Percentiles rank a stretch among this genome's conserved stretches.
These are phyloP conservation scores for Triplophysa rosa DNA, from an alignment of 2,113 vertebrate genomes.

Conservation along the genomic window DNA sequence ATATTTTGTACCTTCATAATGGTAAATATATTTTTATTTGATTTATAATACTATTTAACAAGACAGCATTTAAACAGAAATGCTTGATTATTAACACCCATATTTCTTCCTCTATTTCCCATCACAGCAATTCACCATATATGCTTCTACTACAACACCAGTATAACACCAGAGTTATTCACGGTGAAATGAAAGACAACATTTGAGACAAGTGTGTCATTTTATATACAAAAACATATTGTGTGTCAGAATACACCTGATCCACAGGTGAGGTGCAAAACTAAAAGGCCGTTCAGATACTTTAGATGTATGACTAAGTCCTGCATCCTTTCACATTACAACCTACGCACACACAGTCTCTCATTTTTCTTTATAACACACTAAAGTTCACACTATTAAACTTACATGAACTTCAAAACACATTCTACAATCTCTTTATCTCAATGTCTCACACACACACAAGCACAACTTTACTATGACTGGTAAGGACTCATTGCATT, in stretches of 20 bases:
- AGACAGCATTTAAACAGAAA: too few species aligned
- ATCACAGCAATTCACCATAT: too few species aligned
- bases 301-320: slow-evolving; percentile 24
- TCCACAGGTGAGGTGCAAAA: slow-evolving; percentile 15
- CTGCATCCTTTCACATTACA: background rate
- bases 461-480: background rate
- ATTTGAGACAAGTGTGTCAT: slow-evolving; percentile 27
- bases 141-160: too few species aligned
- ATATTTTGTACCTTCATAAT: too few species aligned
- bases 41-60: too few species aligned
- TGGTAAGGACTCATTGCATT: background rate
- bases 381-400: background rate
- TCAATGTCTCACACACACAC: background rate
- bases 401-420: background rate
- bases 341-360: background rate
- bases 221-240: slow-evolving; percentile 2
- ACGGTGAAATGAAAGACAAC: slow-evolving; percentile 20
- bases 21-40: too few species aligned
- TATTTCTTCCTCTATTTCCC: background rate
- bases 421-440: background rate
- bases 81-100: background rate
- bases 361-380: background rate
- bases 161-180: background rate
- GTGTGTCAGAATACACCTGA: slow-evolving; percentile 18
- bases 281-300: background rate